Conservation (phyloP, 2,113 vertebrate genomes). For the Indri indri region DNA sequence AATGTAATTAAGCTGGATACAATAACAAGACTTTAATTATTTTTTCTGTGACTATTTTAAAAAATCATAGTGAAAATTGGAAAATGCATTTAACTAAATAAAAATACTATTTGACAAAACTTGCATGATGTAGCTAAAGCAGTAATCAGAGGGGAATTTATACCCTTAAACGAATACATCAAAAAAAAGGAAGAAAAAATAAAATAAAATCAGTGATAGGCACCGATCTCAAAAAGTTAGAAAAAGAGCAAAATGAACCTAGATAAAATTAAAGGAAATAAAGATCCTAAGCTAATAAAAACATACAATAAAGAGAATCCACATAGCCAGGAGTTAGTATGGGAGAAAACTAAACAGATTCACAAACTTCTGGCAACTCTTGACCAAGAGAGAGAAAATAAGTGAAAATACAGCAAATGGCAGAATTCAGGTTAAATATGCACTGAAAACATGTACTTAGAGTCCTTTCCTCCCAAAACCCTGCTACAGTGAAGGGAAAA, state of each 20-base stretch:
- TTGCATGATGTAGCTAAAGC: neutral
- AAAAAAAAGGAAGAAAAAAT: neutral
- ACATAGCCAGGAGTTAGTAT: neutral
- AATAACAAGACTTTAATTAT: neutral
- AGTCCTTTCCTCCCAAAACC: neutral
- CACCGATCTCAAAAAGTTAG: neutral
- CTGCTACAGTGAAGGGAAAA: neutral
- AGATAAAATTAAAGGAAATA: neutral
- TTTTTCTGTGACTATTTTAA: neutral
- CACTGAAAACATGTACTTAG: too few species aligned
- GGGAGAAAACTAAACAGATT: neutral
- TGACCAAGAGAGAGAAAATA: neutral
- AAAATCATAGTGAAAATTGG: neutral
- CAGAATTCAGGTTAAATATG: neutral
- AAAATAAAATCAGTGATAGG: neutral
- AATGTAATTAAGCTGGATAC: neutral
- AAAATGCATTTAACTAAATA: neutral
- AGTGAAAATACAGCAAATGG: neutral
- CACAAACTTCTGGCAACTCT: neutral
- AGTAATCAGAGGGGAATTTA: neutral
- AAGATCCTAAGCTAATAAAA: neutral
- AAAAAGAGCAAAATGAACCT: neutral
- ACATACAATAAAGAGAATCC: neutral
- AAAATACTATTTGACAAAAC: neutral
- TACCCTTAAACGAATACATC: neutral